These are phyloP conservation scores for Nothocercus nigrocapillus DNA, from an alignment of 2,113 vertebrate genomes.

Conservation along the genomic window DNA sequence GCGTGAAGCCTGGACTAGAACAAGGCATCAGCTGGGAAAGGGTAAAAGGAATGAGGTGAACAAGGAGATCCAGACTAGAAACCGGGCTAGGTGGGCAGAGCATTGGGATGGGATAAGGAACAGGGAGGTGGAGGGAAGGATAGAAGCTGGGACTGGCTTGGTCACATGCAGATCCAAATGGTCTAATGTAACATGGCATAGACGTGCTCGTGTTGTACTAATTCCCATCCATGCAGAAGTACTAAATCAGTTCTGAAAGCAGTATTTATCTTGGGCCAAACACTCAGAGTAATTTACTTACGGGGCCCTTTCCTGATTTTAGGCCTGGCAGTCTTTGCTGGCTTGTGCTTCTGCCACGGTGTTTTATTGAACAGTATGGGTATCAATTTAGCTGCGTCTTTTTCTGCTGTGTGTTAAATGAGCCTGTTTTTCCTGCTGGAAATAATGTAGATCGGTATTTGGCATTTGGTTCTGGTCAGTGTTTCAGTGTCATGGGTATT, in stretches of 20 bases:
- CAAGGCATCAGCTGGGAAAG: not conserved
- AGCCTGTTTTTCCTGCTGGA: not conserved
- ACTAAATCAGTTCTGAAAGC: not conserved
- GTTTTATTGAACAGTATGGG: not conserved
- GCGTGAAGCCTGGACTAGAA: not conserved
- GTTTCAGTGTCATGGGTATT: not conserved
- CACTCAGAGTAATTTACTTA: not conserved
- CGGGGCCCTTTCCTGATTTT: not conserved
- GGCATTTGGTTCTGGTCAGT: not conserved
- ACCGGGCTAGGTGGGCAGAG: fast-evolving
- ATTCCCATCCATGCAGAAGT: not conserved
- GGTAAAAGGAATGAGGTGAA: not conserved
- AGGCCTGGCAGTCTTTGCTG: not conserved
- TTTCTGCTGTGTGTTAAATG: not conserved
- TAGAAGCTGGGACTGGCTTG: not conserved
- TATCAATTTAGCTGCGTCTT: not conserved
- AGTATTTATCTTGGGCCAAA: not conserved
- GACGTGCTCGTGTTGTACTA: fast-evolving
- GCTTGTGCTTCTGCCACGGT: not conserved
- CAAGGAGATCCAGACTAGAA: not conserved
- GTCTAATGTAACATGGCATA: not conserved
- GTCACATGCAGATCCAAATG: too few relatives aligned
- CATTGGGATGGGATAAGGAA: not conserved
- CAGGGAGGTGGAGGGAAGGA: not conserved
- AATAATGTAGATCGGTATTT: not conserved